phyloP scores from a whole-genome alignment of 2,113 vertebrate genomes.

The Girardinichthys multiradiatus region DNA sequence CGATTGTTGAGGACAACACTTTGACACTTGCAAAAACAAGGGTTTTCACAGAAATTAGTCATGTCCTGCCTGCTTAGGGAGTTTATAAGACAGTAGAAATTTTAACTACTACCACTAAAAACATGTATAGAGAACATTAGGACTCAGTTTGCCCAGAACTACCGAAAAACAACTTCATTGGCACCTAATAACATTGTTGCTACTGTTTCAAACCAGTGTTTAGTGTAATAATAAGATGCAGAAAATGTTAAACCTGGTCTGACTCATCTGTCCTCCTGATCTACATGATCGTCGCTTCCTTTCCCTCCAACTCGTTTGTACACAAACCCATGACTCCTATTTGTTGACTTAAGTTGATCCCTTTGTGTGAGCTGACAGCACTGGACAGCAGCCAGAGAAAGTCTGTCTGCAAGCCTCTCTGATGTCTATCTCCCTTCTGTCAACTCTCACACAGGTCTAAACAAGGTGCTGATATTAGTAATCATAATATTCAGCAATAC shows the following conservation, averaged over 20 bases:
- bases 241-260: conserved; percentile 15
- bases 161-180: no score
- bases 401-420: conserved; percentile 38
- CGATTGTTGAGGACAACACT: no score
- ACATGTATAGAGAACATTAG: no score
- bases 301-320: conserved; percentile 11
- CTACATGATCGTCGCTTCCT: background rate
- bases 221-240: background rate
- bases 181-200: no score
- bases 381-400: conserved; percentile 27
- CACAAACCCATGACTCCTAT: conserved; percentile 4
- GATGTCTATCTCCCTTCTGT: conserved; percentile 41
- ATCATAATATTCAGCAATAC: background rate
- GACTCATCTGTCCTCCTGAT: conserved; percentile 4
- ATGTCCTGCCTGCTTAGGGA: no score
- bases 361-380: conserved; percentile 49
- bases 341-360: conserved; percentile 49
- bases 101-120: no score
- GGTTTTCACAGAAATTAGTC: no score
- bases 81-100: no score
- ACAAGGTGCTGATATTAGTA: background rate
- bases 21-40: no score
- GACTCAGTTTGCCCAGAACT: no score
- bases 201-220: no score
- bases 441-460: conserved; percentile 15